A percentile compares a stretch with the other conserved stretches of the same genome.
phyloP scores from a whole-genome alignment of 2,888 invertebrate genomes.

The Sturmia bella region DNA sequence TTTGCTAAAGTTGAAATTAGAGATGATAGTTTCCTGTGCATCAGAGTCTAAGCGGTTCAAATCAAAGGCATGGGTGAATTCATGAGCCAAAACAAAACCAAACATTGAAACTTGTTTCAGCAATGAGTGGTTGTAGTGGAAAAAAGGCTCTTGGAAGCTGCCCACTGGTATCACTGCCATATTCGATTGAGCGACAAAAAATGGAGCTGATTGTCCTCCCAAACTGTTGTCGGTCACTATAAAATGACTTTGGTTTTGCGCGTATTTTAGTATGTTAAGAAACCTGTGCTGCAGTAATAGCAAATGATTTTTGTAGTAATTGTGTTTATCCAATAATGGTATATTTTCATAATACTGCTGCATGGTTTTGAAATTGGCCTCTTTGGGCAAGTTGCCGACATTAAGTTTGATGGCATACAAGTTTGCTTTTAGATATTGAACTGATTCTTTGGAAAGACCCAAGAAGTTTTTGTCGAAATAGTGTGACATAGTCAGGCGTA shows the following conservation, averaged over 20 bases:
- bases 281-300: conserved; percentile 35
- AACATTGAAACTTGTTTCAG: conserved; percentile 68
- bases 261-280: not conserved
- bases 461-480: too few relatives aligned
- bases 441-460: too few relatives aligned
- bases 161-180: conserved; percentile 75
- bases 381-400: conserved; percentile 75
- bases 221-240: conserved; percentile 27
- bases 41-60: conserved; percentile 65
- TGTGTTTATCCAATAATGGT: not conserved
- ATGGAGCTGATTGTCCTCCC: conserved; percentile 72
- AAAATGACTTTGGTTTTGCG: not conserved
- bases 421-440: not conserved
- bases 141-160: conserved; percentile 73
- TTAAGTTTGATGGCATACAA: conserved; percentile 68
- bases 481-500: not conserved
- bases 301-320: conserved; percentile 60
- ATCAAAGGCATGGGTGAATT: conserved; percentile 77
- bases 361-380: conserved; percentile 57
- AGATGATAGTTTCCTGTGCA: not conserved
- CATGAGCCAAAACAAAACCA: conserved; percentile 78
- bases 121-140: not conserved
- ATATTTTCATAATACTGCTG: conserved; percentile 70
- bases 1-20: not conserved
- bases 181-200: conserved; percentile 74